Evolutionary conservation across 2,797 vertebrate species (phyloP).

Genomic region (Euthynnus affinis): DNA sequence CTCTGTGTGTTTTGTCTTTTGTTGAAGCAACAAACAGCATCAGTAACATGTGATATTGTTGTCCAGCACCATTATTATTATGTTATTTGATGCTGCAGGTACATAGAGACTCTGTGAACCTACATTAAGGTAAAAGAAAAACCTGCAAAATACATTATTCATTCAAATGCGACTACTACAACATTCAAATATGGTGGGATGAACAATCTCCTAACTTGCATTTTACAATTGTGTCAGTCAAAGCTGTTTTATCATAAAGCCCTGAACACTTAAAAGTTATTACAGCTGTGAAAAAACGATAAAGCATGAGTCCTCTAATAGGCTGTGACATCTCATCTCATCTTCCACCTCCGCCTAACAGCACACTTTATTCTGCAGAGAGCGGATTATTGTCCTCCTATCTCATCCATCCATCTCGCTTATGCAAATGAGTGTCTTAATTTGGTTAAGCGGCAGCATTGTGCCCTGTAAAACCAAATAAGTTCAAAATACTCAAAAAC

Average conservation of each 20-base stretch:
- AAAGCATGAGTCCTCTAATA: constrained; percentile 93
- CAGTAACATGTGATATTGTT: neutral
- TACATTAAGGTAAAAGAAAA: too few species aligned
- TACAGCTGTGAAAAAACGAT: constrained; percentile 89
- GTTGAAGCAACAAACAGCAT: neutral
- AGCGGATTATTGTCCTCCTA: constrained; percentile 89
- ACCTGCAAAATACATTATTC: constrained; percentile 36
- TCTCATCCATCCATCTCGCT: constrained; percentile 97
- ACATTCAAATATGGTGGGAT: constrained; percentile 43
- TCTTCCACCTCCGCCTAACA: constrained; percentile 85
- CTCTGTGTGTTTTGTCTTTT: neutral
- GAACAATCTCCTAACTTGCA: constrained; percentile 37
- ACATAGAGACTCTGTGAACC: too few species aligned
- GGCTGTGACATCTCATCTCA: constrained; percentile 91
- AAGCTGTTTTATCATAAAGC: constrained; percentile 53
- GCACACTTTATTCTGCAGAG: constrained; percentile 88
- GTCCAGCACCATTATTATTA: neutral
- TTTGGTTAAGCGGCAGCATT: constrained; percentile 82
- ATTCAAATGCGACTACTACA: constrained; percentile 41
- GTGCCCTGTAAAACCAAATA: constrained; percentile 16
- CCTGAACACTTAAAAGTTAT: constrained; percentile 77
- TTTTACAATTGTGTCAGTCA: constrained; percentile 60
- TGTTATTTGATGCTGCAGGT: neutral
- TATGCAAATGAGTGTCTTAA: constrained; percentile 92
- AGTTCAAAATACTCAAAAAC: too few species aligned